Evolutionary conservation across 2,888 invertebrate genomes (phyloP), one percentile per base, ranked within the genome.

Genomic region (Zaprionus bogoriensis): DNA sequence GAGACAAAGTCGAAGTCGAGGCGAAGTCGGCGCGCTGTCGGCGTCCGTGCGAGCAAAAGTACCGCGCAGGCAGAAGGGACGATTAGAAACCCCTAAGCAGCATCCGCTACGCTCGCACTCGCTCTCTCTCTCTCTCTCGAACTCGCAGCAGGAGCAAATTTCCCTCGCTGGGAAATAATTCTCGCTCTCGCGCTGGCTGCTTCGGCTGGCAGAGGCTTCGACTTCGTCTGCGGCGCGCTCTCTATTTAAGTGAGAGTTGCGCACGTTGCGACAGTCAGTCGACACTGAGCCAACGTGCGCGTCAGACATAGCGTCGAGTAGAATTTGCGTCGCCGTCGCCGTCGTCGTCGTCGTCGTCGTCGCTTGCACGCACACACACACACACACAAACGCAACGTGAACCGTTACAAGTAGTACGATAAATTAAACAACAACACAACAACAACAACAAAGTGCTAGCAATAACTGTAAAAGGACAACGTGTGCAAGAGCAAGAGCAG

Each of bases 231-330:
- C 25, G 42, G 42, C 32, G 55, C 65, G 42, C 61, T 61, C 76
- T 74, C 82, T 67, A 81, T 80, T 84, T 84, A 80, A 83, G 76
- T 71, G 84, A 79, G 83, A 80, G 80, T 22, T 84, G 75, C 81
- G 87, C 80, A 86, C 84, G 81, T 70, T 86, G 71, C 71, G 81
- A 64, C 84, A 81, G 82, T 87, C 84, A 81, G 82, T 80, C 87
- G 84, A 80, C 81, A 86, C 61, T 77, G 65, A 80, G 81, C 74
- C 55, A 83, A 51, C 80, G 86, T 81, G 80, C 78, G 85, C 83
- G 76, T 61, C 44, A 72, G 60, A 63, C 63, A 63, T 27, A 62
- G 41, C 27, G 47, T n/a, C n/a, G 27, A 19, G 28, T n/a, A n/a
- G n/a, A n/a, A n/a, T n/a, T n/a, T n/a, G n/a, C n/a, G n/a, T n/a